These are phyloP conservation scores for Euphysa ruthae DNA, from an alignment of 30 jellyfish, hydroid and myxozoan genomes.

Conservation along the genomic window DNA sequence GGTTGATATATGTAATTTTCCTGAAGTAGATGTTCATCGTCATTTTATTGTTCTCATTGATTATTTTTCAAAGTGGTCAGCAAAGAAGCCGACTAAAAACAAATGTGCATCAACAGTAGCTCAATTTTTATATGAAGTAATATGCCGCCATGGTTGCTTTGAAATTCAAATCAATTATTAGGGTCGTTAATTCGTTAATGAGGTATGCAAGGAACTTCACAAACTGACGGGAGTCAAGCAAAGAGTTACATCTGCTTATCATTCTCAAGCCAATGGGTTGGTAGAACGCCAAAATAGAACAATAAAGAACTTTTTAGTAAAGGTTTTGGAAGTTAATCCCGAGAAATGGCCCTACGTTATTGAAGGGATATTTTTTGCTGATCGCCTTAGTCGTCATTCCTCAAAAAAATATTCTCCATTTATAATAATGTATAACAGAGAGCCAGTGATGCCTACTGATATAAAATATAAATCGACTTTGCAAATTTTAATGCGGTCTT, in stretches of 20 bases:
- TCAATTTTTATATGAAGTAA: conserved; percentile 23
- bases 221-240: too few relatives aligned
- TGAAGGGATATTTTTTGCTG: too few relatives aligned
- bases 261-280: conserved; percentile 50
- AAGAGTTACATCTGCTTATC: conserved; percentile 58
- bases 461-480: too few relatives aligned
- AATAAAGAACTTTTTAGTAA: too few relatives aligned
- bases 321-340: too few relatives aligned
- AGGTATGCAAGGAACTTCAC: too few relatives aligned
- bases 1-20: conserved; percentile 16
- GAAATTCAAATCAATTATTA: conserved; percentile 31
- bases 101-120: conserved; percentile 41
- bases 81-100: conserved; percentile 24
- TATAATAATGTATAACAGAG: too few relatives aligned
- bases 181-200: conserved; percentile 49
- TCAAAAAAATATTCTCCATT: too few relatives aligned
- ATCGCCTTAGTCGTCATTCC: too few relatives aligned
- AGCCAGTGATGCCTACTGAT: too few relatives aligned
- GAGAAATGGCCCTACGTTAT: too few relatives aligned
- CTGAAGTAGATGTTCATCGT: conserved; percentile 32
- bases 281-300: conserved; percentile 4
- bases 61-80: conserved; percentile 56
- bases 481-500: too few relatives aligned
- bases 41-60: conserved; percentile 28
- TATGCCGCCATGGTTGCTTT: conserved; percentile 48